phyloP scores from a whole-genome alignment of 2,113 vertebrate genomes.

The Lutjanus erythropterus region DNA sequence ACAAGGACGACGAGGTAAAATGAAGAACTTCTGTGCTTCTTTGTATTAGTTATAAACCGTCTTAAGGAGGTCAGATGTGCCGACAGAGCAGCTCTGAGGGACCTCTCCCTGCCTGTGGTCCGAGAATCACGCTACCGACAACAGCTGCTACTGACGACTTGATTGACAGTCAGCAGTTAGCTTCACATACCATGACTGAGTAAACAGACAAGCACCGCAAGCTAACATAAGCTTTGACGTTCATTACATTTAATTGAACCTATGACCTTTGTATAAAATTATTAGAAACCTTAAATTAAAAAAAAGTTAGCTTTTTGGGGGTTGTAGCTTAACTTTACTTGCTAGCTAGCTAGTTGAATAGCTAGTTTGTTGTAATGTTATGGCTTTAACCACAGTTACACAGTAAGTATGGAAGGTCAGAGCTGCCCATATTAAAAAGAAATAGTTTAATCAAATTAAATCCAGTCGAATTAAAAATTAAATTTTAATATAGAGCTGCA shows the following conservation, averaged over 20 bases:
- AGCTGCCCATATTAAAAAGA: background rate
- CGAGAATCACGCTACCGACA: conserved; percentile 9
- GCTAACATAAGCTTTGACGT: background rate
- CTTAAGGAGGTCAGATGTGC: background rate
- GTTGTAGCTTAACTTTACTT: background rate
- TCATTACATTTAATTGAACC: background rate
- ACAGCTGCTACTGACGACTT: conserved; percentile 68
- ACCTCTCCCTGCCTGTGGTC: background rate
- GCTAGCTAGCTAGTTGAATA: background rate
- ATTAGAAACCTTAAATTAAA: background rate
- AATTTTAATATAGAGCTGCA: too few relatives aligned
- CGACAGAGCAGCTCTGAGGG: background rate
- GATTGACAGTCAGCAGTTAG: conserved; percentile 64
- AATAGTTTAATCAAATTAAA: background rate
- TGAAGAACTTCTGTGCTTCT: too few relatives aligned
- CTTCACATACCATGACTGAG: background rate
- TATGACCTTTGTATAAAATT: background rate
- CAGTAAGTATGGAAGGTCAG: background rate
- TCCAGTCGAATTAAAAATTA: background rate
- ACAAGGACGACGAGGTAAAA: background rate
- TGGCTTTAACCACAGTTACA: accelerated
- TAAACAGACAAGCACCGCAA: background rate
- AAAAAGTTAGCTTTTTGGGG: too few relatives aligned
- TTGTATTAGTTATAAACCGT: background rate
- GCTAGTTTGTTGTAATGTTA: background rate